Conservation (phyloP, 2,888 invertebrate genomes). For the Tuta absoluta region DNA sequence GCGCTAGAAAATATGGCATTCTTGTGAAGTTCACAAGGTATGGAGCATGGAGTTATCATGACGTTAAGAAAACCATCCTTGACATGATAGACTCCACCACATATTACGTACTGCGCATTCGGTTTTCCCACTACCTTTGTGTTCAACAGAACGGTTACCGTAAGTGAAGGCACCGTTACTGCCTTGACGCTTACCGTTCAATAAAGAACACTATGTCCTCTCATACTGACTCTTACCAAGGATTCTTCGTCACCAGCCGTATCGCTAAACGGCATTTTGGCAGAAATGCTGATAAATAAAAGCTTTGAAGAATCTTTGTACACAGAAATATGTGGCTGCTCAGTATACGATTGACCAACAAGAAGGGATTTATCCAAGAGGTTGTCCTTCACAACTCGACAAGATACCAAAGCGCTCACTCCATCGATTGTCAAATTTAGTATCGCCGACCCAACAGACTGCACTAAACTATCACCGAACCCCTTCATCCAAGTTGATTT, state of each 20-base stretch:
- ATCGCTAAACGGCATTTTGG: constrained; percentile 24
- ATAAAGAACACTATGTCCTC: constrained; percentile 14
- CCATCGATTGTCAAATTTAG: constrained; percentile 30
- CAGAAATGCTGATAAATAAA: constrained; percentile 23
- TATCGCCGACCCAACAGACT: constrained; percentile 27
- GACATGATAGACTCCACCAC: constrained; percentile 31
- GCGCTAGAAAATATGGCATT: constrained; percentile 15
- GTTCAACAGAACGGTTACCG: constrained; percentile 24
- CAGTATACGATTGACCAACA: constrained; percentile 34
- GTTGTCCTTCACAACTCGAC: constrained; percentile 33
- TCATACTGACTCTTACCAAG: constrained; percentile 9
- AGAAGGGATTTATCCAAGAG: constrained; percentile 33
- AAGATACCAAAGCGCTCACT: constrained; percentile 30
- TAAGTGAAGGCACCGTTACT: constrained; percentile 6
- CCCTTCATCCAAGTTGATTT: constrained; percentile 30
- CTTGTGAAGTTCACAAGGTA: constrained; percentile 17
- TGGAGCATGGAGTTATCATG: constrained; percentile 26
- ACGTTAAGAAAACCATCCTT: constrained; percentile 27
- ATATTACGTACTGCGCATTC: constrained; percentile 28
- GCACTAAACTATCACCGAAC: constrained; percentile 33
- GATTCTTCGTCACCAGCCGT: not conserved
- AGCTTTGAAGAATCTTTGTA: constrained; percentile 31
- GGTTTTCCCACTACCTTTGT: constrained; percentile 33
- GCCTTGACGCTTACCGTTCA: constrained; percentile 28
- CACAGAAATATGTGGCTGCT: constrained; percentile 35